Evolutionary conservation across 2,797 vertebrate genomes (phyloP).

Genomic region (Syncerus caffer): DNA sequence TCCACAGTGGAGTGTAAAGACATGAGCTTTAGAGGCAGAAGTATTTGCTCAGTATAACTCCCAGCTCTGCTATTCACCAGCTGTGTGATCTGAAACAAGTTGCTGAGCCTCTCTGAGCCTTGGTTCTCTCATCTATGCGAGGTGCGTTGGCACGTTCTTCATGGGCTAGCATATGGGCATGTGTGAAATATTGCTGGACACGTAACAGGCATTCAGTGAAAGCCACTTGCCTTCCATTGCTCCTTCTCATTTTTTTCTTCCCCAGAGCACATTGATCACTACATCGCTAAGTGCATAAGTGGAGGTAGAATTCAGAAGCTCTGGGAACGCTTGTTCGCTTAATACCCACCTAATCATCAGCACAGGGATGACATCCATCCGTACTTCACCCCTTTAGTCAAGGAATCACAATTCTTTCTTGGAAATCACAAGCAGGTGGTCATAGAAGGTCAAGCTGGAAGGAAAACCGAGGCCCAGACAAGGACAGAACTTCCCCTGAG

Average conservation of each 20-base stretch:
- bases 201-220: fast-evolving
- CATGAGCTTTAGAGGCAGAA: background rate
- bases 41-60: background rate
- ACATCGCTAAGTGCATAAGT: fast-evolving
- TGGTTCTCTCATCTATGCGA: background rate
- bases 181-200: background rate
- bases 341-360: background rate
- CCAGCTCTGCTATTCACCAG: background rate
- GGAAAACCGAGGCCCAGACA: background rate
- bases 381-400: background rate
- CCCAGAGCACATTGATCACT: background rate
- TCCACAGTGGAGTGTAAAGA: background rate
- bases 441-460: background rate
- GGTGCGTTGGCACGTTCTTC: background rate
- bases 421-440: background rate
- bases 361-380: background rate
- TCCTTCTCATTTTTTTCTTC: background rate
- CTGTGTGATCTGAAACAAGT: background rate
- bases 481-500: background rate
- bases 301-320: background rate
- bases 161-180: too few species aligned
- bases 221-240: background rate
- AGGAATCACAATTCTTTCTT: background rate
- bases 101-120: background rate
- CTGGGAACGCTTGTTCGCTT: background rate